Evolutionary conservation across 2,797 vertebrate genomes (phyloP).

Genomic region (Odontamblyopus lacepedii): DNA sequence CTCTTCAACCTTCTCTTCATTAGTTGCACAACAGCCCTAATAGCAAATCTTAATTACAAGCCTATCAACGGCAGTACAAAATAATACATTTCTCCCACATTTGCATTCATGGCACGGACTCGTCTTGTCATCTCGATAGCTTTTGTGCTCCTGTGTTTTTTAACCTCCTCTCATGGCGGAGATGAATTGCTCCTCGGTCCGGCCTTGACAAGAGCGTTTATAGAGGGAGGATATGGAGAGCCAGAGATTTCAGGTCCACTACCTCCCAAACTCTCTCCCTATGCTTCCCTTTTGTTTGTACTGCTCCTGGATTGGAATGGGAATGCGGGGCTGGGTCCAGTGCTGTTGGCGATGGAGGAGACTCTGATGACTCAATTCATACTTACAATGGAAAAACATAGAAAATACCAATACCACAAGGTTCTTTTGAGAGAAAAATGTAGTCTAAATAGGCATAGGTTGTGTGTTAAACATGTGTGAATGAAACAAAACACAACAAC

Average conservation of each 20-base stretch:
- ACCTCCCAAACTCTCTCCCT: conserved; percentile 14
- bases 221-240: conserved; percentile 59
- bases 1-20: conserved; percentile 26
- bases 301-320: conserved; percentile 49
- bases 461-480: no score
- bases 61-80: conserved; percentile 44
- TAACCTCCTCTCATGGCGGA: conserved; percentile 55
- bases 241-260: conserved; percentile 57
- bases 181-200: conserved; percentile 73
- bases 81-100: conserved; percentile 69
- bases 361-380: conserved; percentile 50
- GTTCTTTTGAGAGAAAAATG: no score
- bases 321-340: conserved; percentile 46
- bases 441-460: no score
- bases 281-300: conserved; percentile 47
- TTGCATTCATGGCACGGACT: conserved; percentile 63
- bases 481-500: no score
- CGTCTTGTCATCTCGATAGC: conserved; percentile 74
- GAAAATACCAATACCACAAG: neutral
- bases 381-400: neutral
- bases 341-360: conserved; percentile 25
- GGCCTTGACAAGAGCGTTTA: conserved; percentile 74
- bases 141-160: conserved; percentile 60
- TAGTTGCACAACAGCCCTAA: conserved; percentile 44
- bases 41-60: conserved; percentile 67